These are phyloP conservation scores for Lindbergichthys nudifrons DNA, from an alignment of 2,797 vertebrate species.

Conservation along the genomic window DNA sequence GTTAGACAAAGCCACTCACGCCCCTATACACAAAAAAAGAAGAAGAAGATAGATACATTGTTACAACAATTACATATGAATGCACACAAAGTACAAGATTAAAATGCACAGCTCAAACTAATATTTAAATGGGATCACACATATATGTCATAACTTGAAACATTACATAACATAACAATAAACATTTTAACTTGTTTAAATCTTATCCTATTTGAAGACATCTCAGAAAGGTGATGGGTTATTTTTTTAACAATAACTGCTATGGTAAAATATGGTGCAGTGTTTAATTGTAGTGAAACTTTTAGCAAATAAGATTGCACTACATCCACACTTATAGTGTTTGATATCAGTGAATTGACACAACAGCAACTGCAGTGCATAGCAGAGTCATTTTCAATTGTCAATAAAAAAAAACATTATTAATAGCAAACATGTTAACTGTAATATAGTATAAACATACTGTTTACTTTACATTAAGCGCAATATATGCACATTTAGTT, in stretches of 20 bases:
- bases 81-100: background rate
- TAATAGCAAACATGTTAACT: background rate
- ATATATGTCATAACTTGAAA: background rate
- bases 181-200: background rate
- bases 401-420: background rate
- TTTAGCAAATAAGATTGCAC: constrained; percentile 6
- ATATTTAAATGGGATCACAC: background rate
- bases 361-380: background rate
- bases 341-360: too few species aligned
- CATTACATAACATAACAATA: background rate
- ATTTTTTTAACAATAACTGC: background rate
- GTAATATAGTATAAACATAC: background rate
- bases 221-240: background rate
- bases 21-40: constrained; percentile 63
- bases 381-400: background rate
- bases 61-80: background rate
- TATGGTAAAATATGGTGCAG: background rate
- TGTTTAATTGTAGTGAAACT: constrained; percentile 6
- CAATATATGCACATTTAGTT: constrained; percentile 7
- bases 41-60: background rate
- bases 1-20: constrained; percentile 97
- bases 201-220: constrained; percentile 2
- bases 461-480: background rate
- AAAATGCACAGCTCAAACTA: background rate
- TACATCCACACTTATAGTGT: too few species aligned